phyloP scores from a whole-genome alignment of 2,797 vertebrate genomes.

The Lagorchestes hirsutus region DNA sequence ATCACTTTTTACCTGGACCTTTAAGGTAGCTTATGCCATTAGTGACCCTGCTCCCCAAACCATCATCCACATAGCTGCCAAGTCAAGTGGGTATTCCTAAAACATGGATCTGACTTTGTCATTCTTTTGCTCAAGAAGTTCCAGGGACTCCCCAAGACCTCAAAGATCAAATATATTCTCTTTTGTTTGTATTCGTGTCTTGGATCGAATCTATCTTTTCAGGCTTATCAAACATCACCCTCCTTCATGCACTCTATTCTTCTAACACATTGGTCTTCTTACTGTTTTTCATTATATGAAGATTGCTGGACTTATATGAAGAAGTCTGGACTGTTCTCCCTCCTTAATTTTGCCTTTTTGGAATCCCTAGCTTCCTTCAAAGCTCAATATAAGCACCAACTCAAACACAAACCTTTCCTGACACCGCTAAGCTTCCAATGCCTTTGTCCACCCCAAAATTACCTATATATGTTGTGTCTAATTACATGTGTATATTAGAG shows the following conservation, averaged over 20 bases:
- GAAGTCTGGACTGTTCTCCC: no score
- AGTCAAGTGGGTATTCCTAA: neutral
- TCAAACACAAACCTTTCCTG: neutral
- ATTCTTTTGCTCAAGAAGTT: no score
- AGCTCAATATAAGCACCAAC: slow-evolving; percentile 26
- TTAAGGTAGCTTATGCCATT: neutral
- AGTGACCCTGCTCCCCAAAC: neutral
- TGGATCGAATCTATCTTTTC: neutral
- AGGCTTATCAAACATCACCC: neutral
- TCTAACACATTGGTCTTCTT: neutral
- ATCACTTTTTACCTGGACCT: neutral
- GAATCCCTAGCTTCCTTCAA: neutral
- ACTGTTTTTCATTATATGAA: neutral
- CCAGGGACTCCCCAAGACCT: no score
- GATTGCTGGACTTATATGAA: no score
- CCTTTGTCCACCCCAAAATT: neutral
- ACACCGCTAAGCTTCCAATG: neutral
- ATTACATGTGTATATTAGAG: no score
- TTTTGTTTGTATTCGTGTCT: neutral
- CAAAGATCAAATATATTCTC: no score
- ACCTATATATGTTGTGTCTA: no score
- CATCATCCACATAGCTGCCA: neutral
- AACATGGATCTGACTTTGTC: no score
- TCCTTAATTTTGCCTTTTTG: neutral
- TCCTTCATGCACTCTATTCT: neutral